Evolutionary conservation across 2,113 vertebrate genomes (phyloP), one percentile per base, ranked within the genome.

Genomic region (Balaeniceps rex): DNA sequence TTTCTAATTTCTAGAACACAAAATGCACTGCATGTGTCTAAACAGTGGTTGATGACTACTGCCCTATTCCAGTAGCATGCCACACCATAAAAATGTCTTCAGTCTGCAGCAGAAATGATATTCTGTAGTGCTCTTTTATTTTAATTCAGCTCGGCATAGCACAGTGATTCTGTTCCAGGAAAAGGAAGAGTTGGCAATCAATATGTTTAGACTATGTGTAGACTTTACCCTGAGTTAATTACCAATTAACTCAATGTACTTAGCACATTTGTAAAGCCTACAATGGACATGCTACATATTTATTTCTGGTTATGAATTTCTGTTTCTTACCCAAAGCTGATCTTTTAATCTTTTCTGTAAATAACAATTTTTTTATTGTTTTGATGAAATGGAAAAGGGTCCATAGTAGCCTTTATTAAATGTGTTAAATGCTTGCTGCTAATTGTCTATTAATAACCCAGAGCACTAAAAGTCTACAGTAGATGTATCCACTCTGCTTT

Each of bases 161-260:
- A 72, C 57, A 85, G 81, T 80, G 70, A 94, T 77, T 94, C 77
- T 85, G 54, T 92, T 97, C 69, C 94, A 51, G 23, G 57, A 81
- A 92, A 91, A 90, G 78, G 66, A 90, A 87, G 36, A 92, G 72
- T 42, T 94, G 95, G 94, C 87, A 95, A 88, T 93, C 91, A 87
- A 33, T 84, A 87, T 96, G 88, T 97, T 97, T 97, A 93, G 91
- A 88, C 86, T 97, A 66, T 88, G 83, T 84, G 68, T 81, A 96
- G 90, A 69, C 70, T 94, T 78, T 95, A 87, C 36, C 10, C 86
- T 79, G 55, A 91, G 92, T 88, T 97, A 97, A 95, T 95, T 92
- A 91, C 69, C 86, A 92, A 88, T 96, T 96, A 95, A 76, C 65
- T 92, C 68, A 78, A 82, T 76, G 74, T 94, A 95, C 63, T 96